Percentiles rank a stretch among this genome's conserved stretches.
These are phyloP conservation scores for Idris sp. DNA, from an alignment of 1,140 invertebrate species.

Conservation along the genomic window DNA sequence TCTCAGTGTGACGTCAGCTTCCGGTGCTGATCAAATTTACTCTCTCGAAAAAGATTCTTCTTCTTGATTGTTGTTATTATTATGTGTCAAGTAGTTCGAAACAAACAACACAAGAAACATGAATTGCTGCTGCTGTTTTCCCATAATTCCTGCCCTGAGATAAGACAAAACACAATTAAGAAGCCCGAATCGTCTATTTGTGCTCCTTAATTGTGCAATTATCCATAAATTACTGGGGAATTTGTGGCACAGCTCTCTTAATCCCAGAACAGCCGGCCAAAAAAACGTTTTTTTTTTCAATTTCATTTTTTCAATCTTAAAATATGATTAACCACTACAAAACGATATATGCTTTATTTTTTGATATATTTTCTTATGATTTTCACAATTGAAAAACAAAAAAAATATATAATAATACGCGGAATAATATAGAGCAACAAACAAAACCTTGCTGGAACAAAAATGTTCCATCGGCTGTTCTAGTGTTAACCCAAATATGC, in stretches of 20 bases:
- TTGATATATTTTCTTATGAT: no score
- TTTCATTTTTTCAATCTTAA: no score
- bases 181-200: constrained; percentile 33
- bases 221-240: constrained; percentile 41
- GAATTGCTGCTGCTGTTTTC: constrained; percentile 22
- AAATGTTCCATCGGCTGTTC: no score
- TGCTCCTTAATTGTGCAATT: constrained; percentile 42
- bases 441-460: no score
- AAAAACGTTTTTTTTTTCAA: no score
- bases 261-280: no score
- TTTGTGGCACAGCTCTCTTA: constrained; percentile 31
- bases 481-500: constrained; percentile 28
- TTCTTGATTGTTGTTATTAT: background rate
- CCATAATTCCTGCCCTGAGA: constrained; percentile 24
- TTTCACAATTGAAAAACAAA: no score
- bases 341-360: no score
- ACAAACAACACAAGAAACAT: constrained; percentile 31
- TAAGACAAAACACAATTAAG: constrained; percentile 47
- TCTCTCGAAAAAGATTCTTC: no score
- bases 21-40: background rate
- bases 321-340: no score
- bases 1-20: background rate
- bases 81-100: background rate
- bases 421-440: no score
- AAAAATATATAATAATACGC: no score